Evolutionary conservation across 2,888 invertebrate genomes (phyloP), one percentile per base, ranked within the genome.

Genomic region (Acrobasis consociella): DNA sequence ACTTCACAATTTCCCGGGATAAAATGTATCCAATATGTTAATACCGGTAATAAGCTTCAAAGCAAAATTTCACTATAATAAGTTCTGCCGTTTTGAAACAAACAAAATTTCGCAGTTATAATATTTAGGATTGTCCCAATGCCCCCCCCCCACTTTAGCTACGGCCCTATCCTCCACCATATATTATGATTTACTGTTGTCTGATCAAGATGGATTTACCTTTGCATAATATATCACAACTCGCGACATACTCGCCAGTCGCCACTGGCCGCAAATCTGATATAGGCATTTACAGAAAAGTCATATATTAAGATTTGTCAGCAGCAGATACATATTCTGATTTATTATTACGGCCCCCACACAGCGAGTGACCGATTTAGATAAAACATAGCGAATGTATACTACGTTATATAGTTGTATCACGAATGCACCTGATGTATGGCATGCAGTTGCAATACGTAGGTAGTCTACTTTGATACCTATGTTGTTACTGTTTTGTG

Each of bases 281-380:
- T 67, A 72, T 64, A 63, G 80, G 55, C 72, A 72, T 76, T 76
- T 77, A 72, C 67, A 67, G 53, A 75, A 81, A 77, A 69, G 69
- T 69, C 78, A 64, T 63, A 78, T 69, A 73, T 72, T 69, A 73
- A 68, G 72, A 72, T 75, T 74, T 77, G 78, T 73, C 80, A 70
- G 74, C 71, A 68, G 77, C 83, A 74, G 70, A 80, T 78, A 84
- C 78, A 83, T 80, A 81, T 76, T 75, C 76, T 81, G 83, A 83
- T 85, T 84, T 82, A 85, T 77, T 79, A 74, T 77, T 69, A 67
- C 77, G 75, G 84, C 86, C 85, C 86, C 83, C 86, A 86, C 86
- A 86, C 84, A 83, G 75, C 73, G 69, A 72, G 72, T 85, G 85
- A 85, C 87, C 86, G 85, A 87, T 85, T 86, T 83, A 85, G 84